Conservation (phyloP, 2,797 vertebrate genomes). For the Sebastes alutus region DNA sequence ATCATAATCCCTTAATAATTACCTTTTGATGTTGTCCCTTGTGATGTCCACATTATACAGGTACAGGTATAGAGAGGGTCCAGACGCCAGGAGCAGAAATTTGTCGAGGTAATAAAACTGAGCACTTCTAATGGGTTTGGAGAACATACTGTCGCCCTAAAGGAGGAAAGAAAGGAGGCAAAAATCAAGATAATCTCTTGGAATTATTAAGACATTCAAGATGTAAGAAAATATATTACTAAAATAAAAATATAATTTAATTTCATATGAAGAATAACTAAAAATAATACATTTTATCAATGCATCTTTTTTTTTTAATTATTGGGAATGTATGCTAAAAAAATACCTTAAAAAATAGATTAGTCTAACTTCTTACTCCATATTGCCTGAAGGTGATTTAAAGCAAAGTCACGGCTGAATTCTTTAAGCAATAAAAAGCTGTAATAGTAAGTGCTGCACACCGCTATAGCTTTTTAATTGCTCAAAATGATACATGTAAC, state of each 20-base stretch:
- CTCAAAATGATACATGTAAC: neutral
- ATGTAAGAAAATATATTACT: neutral
- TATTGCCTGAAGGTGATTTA: neutral
- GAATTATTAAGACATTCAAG: neutral
- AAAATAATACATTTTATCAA: neutral
- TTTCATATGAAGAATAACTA: neutral
- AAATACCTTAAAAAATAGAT: neutral
- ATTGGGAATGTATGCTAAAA: neutral
- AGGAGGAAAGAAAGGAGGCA: conserved; percentile 24
- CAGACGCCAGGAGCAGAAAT: conserved; percentile 88
- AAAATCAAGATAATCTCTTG: neutral
- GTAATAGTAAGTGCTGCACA: neutral
- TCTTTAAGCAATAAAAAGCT: neutral
- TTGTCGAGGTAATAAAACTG: conserved; percentile 93
- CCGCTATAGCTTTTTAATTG: neutral
- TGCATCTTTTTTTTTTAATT: neutral
- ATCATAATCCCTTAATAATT: conserved; percentile 5
- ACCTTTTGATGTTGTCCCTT: conserved; percentile 87
- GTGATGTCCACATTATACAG: conserved; percentile 79
- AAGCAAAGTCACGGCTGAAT: neutral
- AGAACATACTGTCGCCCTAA: conserved; percentile 81
- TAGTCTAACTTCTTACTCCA: neutral
- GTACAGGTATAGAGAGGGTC: conserved; percentile 84
- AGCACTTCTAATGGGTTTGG: conserved; percentile 77
- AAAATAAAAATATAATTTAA: neutral